These are phyloP conservation scores for Heliornis fulica DNA, from an alignment of 2,113 vertebrate genomes.

Conservation along the genomic window DNA sequence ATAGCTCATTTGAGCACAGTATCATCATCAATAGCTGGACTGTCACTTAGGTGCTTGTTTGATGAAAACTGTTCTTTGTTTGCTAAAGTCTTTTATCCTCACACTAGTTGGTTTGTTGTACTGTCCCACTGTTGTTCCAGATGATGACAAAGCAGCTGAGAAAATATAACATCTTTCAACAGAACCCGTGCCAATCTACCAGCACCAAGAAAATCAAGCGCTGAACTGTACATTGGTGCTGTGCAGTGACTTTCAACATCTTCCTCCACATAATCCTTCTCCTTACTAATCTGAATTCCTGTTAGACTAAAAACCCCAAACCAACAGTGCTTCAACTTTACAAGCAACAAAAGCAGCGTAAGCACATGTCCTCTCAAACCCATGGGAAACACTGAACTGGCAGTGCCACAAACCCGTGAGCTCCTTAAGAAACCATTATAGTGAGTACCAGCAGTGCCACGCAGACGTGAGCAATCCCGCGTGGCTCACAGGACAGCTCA, in stretches of 20 bases:
- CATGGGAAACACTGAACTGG: background rate
- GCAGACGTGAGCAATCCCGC: background rate
- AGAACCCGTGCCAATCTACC: background rate
- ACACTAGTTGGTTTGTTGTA: background rate
- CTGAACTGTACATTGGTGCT: background rate
- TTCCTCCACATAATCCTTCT: background rate
- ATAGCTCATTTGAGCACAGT: background rate
- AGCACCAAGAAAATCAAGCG: background rate
- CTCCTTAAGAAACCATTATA: background rate
- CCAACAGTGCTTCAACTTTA: background rate
- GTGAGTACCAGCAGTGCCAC: background rate
- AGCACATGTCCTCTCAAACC: background rate
- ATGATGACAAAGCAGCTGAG: background rate
- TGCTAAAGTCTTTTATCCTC: background rate
- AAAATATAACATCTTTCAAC: background rate
- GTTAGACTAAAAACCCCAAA: background rate
- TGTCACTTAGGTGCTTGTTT: background rate
- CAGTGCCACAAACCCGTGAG: background rate
- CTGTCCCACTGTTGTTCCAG: no score
- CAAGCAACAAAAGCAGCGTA: background rate
- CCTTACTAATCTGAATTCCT: background rate
- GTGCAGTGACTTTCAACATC: background rate
- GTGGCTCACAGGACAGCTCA: background rate
- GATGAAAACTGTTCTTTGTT: background rate
- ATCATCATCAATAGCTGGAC: background rate